Evolutionary conservation across 2,888 invertebrate genomes (phyloP).

Genomic region (Anthrax anthrax): DNA sequence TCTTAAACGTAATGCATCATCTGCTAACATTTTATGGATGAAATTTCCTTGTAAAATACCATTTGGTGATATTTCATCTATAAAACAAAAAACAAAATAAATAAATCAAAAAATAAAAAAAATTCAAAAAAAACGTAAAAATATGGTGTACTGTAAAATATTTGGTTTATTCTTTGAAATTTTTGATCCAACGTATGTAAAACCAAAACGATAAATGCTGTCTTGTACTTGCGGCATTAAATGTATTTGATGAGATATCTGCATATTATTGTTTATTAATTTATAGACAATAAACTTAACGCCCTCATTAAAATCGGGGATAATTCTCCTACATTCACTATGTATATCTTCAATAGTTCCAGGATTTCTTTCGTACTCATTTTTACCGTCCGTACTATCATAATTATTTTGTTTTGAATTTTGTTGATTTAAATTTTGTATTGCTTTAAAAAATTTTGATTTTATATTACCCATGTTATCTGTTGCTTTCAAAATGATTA

Average conservation of each 20-base stretch:
- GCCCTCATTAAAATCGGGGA: conserved; percentile 6
- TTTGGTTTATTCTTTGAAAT: no score
- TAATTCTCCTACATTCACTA: conserved; percentile 8
- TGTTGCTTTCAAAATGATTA: neutral
- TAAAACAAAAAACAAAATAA: neutral
- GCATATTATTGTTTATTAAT: conserved; percentile 8
- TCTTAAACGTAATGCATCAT: conserved; percentile 5
- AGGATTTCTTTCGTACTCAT: conserved; percentile 8
- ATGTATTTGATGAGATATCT: conserved; percentile 6
- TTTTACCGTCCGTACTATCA: no score
- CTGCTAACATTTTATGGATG: conserved; percentile 5
- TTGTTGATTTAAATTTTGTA: no score
- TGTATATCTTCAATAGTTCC: conserved; percentile 8
- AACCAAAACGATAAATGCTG: conserved; percentile 9
- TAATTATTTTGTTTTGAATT: neutral
- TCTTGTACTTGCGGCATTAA: conserved; percentile 2
- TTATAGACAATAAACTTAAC: conserved; percentile 4
- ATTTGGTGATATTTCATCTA: conserved; percentile 8
- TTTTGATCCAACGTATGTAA: conserved; percentile 7
- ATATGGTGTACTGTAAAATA: no score
- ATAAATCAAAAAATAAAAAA: neutral
- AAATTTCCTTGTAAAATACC: conserved; percentile 9
- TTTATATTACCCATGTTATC: no score
- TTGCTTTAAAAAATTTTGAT: no score
- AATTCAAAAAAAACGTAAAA: no score